Evolutionary conservation across 2,888 invertebrate genomes (phyloP).

Genomic region (Labia minor): DNA sequence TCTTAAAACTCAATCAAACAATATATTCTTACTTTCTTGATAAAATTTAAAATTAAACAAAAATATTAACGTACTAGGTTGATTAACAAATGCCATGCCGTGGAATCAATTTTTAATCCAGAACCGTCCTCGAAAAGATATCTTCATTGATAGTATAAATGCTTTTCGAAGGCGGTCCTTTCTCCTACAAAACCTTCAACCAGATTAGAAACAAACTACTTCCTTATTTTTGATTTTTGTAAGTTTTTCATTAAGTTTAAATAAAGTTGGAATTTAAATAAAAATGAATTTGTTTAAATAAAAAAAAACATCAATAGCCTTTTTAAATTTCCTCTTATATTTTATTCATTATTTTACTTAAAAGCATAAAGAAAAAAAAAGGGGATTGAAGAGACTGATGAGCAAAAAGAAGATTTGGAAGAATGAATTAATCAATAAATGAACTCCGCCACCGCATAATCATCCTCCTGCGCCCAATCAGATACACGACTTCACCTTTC

Average conservation of each 20-base stretch:
- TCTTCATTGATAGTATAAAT: too few relatives aligned
- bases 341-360: not conserved
- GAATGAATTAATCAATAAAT: conserved; percentile 45
- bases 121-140: too few relatives aligned
- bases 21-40: too few relatives aligned
- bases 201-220: not conserved
- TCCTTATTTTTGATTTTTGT: not conserved
- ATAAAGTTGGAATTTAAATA: not conserved
- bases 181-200: not conserved
- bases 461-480: not conserved
- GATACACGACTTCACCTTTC: not conserved
- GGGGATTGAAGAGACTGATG: not conserved
- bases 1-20: too few relatives aligned
- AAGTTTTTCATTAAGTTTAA: not conserved
- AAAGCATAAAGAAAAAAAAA: too few relatives aligned
- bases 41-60: too few relatives aligned
- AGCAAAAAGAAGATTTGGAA: not conserved
- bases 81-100: too few relatives aligned
- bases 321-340: not conserved
- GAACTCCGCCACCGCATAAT: not conserved
- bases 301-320: too few relatives aligned
- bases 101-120: too few relatives aligned
- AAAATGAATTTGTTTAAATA: not conserved
- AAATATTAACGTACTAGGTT: too few relatives aligned
- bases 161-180: not conserved